These are phyloP conservation scores for Pseudomyrmex concolor DNA, from an alignment of 1,140 invertebrate species.

Conservation along the genomic window DNA sequence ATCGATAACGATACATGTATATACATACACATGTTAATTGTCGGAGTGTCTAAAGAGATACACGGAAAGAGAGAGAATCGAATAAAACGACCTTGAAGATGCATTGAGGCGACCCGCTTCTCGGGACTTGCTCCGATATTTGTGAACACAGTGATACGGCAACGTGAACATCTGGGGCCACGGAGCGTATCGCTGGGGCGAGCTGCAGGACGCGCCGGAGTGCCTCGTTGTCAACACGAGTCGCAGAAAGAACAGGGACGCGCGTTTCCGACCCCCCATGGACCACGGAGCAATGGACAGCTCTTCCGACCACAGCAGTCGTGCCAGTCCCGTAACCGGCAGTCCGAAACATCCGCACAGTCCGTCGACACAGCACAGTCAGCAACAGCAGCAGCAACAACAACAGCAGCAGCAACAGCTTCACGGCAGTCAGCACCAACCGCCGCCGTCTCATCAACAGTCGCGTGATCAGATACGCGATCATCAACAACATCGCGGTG, in stretches of 20 bases:
- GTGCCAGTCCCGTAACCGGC: conserved; percentile 82
- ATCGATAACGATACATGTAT: not conserved
- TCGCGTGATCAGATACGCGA: conserved; percentile 81
- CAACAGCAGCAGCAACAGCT: conserved; percentile 83
- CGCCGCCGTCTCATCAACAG: conserved; percentile 86
- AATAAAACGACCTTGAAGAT: conserved; percentile 37
- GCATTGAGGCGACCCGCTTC: conserved; percentile 35
- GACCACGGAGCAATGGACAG: conserved; percentile 88
- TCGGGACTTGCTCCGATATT: conserved; percentile 4
- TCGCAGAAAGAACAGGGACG: conserved; percentile 36
- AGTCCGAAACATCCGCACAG: conserved; percentile 81
- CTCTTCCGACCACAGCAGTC: conserved; percentile 85
- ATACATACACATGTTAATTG: not conserved
- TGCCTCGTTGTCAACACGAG: conserved; percentile 57
- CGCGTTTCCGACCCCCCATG: conserved; percentile 74
- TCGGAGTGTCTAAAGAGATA: not conserved
- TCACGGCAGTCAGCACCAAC: conserved; percentile 82
- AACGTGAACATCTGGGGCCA: not conserved
- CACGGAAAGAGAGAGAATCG: not conserved
- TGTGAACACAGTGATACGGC: conserved; percentile 43
- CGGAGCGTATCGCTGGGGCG: conserved; percentile 46
- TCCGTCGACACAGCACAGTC: conserved; percentile 78
- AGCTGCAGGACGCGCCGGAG: not conserved
- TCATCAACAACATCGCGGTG: conserved; percentile 81
- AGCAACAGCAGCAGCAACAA: conserved; percentile 83